Evolutionary conservation across 2,888 invertebrate species (phyloP).

Genomic region (Teleiodes luculella): DNA sequence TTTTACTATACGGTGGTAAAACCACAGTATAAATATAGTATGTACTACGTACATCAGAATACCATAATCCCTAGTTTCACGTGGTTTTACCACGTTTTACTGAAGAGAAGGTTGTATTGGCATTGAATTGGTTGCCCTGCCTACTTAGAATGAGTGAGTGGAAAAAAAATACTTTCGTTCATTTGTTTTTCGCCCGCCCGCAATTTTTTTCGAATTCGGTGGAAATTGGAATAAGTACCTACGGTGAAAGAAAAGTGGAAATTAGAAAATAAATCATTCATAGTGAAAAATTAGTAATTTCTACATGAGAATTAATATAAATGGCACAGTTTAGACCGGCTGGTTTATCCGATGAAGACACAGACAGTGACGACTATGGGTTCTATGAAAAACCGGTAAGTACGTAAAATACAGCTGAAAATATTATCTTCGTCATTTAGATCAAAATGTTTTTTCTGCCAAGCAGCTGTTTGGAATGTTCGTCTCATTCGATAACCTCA

Average conservation of each 20-base stretch:
- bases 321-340: slow-evolving; percentile 59
- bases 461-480: no score
- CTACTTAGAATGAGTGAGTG: background rate
- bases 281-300: background rate
- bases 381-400: slow-evolving; percentile 61
- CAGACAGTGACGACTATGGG: slow-evolving; percentile 61
- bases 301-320: background rate
- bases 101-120: background rate
- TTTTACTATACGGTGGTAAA: no score
- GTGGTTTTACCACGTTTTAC: no score
- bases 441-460: background rate
- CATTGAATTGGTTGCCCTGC: background rate
- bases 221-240: no score
- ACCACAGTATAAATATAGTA: no score
- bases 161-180: background rate
- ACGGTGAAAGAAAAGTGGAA: no score
- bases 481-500: no score
- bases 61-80: no score
- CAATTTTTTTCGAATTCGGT: background rate
- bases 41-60: no score
- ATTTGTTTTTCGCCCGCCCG: background rate
- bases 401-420: slow-evolving; percentile 18
- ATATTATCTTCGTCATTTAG: background rate
- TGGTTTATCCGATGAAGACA: slow-evolving; percentile 63
- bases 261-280: background rate